Conservation (phyloP, 2,888 invertebrate species). For the Mythimna pallens region DNA sequence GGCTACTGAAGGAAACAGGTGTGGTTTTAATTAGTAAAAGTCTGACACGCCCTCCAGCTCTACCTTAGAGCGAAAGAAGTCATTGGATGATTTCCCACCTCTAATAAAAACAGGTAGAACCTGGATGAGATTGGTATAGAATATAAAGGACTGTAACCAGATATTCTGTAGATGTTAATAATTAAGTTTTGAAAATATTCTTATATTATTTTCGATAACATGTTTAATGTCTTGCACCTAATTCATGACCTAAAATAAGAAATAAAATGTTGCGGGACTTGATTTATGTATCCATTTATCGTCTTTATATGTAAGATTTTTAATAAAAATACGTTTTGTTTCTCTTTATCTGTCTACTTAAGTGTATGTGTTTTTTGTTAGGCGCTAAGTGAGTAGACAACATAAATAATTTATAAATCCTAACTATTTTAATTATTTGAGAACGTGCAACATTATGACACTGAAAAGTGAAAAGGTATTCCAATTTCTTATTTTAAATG, state of each 20-base stretch:
- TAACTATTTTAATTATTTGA: background rate
- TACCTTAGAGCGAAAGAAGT: too few relatives aligned
- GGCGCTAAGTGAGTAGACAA: background rate
- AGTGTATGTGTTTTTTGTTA: conserved; percentile 13
- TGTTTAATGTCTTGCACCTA: background rate
- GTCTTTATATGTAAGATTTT: background rate
- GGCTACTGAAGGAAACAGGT: too few relatives aligned
- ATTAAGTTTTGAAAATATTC: background rate
- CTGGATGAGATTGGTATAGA: background rate
- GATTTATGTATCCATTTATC: background rate
- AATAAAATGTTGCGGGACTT: background rate
- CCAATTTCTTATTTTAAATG: background rate
- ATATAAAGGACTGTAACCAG: background rate
- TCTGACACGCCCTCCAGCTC: too few relatives aligned
- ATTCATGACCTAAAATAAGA: background rate
- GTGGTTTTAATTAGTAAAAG: too few relatives aligned
- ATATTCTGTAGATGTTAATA: background rate
- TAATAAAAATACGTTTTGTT: background rate
- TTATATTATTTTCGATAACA: background rate
- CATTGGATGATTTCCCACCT: too few relatives aligned
- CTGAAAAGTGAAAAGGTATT: background rate
- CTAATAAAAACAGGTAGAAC: background rate
- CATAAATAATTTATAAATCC: too few relatives aligned
- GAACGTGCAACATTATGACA: background rate
- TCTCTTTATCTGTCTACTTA: background rate